Conservation (phyloP, 2,113 vertebrate genomes). For the Pseudorhombus dupliciocellatus region DNA sequence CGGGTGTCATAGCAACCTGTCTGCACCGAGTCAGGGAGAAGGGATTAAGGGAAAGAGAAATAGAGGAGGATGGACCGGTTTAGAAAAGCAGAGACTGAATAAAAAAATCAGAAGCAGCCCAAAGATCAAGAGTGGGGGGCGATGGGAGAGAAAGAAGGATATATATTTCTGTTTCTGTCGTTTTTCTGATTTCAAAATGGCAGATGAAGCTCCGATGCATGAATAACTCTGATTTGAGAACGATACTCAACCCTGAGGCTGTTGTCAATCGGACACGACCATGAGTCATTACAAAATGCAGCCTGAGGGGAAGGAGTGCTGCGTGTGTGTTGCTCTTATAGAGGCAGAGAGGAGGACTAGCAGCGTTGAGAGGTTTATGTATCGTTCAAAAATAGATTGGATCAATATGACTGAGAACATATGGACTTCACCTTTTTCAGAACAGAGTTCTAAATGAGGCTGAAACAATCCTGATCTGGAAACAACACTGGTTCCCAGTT, state of each 20-base stretch:
- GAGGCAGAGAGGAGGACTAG: neutral
- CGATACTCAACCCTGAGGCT: neutral
- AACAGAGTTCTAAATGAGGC: too few species aligned
- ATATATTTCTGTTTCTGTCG: neutral
- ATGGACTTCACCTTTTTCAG: neutral
- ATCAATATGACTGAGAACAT: neutral
- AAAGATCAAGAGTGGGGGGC: neutral
- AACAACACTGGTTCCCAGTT: too few species aligned
- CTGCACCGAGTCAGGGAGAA: conserved; percentile 18
- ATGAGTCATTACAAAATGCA: neutral
- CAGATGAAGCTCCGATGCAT: neutral
- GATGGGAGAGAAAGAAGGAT: neutral
- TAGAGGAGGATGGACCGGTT: neutral
- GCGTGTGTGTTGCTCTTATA: neutral
- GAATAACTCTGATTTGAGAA: neutral
- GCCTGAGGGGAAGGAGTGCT: neutral
- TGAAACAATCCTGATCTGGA: too few species aligned
- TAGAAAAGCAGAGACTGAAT: conserved; percentile 2
- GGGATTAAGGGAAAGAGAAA: conserved; percentile 20
- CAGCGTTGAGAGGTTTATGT: neutral
- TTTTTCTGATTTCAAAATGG: neutral
- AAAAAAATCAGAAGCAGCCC: neutral
- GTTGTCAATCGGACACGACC: neutral
- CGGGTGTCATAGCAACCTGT: conserved; percentile 39
- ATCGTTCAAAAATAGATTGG: neutral